Percentiles rank a stretch among this genome's conserved stretches.
phyloP scores from a whole-genome alignment of 2,888 invertebrate genomes.

The Caenorhabditis sulstoni region DNA sequence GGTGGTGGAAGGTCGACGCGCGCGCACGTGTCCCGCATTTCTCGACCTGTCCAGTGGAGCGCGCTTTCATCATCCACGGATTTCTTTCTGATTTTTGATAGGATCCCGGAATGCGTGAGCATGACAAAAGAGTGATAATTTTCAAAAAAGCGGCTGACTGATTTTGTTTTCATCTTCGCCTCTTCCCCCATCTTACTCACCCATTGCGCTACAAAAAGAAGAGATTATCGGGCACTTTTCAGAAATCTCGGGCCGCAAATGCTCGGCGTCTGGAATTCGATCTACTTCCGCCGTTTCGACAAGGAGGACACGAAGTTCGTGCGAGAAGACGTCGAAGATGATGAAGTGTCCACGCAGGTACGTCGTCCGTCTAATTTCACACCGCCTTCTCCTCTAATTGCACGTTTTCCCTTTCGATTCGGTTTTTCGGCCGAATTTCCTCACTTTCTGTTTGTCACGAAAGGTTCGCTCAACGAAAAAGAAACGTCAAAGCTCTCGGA shows the following conservation, averaged over 20 bases:
- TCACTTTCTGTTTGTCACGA: no score
- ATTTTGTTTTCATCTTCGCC: no score
- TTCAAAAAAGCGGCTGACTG: not conserved
- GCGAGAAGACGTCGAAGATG: not conserved
- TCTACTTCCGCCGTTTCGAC: slow-evolving; percentile 43
- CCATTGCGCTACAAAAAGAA: not conserved
- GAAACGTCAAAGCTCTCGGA: no score
- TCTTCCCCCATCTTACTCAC: not conserved
- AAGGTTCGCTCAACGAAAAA: no score
- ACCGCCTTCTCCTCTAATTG: not conserved
- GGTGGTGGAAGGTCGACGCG: no score
- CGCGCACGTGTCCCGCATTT: no score
- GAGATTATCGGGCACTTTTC: not conserved
- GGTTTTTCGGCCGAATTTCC: no score
- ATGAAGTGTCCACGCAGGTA: slow-evolving; percentile 28
- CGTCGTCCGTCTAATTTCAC: not conserved
- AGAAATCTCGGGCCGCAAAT: not conserved
- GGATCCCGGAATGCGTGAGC: no score
- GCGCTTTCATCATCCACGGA: no score
- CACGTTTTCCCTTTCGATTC: not conserved
- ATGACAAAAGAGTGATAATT: not conserved
- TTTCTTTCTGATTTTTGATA: no score
- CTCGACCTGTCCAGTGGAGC: no score
- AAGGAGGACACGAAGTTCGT: slow-evolving; percentile 10
- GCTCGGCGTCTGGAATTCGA: slow-evolving; percentile 52